phyloP scores from a whole-genome alignment of 2,888 invertebrate species.

The Hydriomena furcata region DNA sequence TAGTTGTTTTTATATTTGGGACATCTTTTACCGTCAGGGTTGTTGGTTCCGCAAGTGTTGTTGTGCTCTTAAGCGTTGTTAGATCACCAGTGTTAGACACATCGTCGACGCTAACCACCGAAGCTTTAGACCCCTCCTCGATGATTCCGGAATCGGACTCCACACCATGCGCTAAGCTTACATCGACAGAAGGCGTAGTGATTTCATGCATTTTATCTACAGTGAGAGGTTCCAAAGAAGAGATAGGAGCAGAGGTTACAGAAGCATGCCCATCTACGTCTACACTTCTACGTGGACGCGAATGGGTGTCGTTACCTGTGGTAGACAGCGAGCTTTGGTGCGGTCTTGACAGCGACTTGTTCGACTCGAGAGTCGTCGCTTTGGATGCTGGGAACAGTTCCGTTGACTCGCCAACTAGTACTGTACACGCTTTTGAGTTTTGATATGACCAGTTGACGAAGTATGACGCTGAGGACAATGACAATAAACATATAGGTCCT shows the following conservation, averaged over 20 bases:
- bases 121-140: conserved; percentile 57
- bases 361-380: conserved; percentile 87
- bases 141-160: conserved; percentile 44
- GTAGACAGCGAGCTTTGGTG: conserved; percentile 84
- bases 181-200: conserved; percentile 67
- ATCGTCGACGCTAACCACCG: conserved; percentile 56
- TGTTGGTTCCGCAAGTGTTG: conserved; percentile 13
- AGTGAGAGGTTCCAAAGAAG: conserved; percentile 68
- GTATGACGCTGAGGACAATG: conserved; percentile 87
- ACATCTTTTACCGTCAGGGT: conserved; percentile 4
- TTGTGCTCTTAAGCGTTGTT: conserved; percentile 49
- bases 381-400: conserved; percentile 88
- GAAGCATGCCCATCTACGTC: conserved; percentile 86
- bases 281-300: conserved; percentile 88
- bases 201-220: conserved; percentile 79
- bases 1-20: conserved; percentile 21
- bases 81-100: conserved; percentile 60
- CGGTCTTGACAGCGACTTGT: conserved; percentile 87
- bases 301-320: conserved; percentile 81
- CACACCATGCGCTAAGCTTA: conserved; percentile 80
- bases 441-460: conserved; percentile 93
- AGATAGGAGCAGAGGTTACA: conserved; percentile 61
- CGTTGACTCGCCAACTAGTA: conserved; percentile 90
- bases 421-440: conserved; percentile 92
- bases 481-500: conserved; percentile 1